A percentile compares a stretch with the other conserved stretches of the same genome.
Conservation (phyloP, 2,113 vertebrate species). For the Corythaixoides concolor region DNA sequence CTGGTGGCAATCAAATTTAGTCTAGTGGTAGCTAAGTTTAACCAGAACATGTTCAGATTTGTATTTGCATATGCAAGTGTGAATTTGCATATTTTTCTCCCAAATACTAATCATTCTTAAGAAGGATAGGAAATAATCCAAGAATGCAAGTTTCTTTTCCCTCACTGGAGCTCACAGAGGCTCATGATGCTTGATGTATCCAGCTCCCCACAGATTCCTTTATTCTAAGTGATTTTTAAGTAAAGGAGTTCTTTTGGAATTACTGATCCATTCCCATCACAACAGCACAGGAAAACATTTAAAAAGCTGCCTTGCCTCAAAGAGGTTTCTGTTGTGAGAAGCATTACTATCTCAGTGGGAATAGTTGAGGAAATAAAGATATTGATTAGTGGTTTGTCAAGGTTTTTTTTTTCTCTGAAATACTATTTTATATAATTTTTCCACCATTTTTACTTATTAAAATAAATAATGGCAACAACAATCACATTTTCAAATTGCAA, state of each 20-base stretch:
- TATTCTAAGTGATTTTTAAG: background rate
- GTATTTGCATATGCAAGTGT: background rate
- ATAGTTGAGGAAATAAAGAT: background rate
- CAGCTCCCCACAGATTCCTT: background rate
- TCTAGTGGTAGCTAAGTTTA: background rate
- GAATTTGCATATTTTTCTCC: background rate
- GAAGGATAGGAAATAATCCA: background rate
- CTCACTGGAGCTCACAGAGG: background rate
- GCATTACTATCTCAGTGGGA: background rate
- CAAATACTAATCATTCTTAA: background rate
- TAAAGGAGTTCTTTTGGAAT: background rate
- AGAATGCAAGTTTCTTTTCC: background rate
- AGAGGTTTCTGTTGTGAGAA: background rate
- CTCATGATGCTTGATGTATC: background rate
- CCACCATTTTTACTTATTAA: background rate
- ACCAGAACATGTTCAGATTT: background rate
- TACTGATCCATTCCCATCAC: background rate
- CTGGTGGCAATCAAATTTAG: background rate
- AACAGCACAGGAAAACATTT: background rate
- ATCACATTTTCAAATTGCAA: background rate
- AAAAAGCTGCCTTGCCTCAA: fast-evolving
- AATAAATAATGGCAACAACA: background rate
- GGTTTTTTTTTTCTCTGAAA: background rate
- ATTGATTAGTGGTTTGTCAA: background rate
- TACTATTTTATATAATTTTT: background rate